phyloP scores from a whole-genome alignment of 2,797 vertebrate genomes.

The Tokudaia tokunoshimensis region DNA sequence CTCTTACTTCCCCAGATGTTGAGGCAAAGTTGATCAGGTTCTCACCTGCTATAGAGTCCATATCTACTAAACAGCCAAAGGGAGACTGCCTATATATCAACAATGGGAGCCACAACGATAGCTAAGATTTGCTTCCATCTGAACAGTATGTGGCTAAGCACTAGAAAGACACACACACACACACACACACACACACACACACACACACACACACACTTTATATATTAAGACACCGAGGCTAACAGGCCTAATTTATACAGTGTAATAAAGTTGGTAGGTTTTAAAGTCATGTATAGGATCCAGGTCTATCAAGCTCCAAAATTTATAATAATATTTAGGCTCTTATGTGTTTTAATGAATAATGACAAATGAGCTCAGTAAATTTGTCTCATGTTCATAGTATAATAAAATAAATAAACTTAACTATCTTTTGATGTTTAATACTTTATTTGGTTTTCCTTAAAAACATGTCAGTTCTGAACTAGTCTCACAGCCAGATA shows the following conservation, averaged over 20 bases:
- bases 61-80: slow-evolving; percentile 4
- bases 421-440: background rate
- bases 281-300: background rate
- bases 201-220: background rate
- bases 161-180: background rate
- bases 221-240: background rate
- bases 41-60: background rate
- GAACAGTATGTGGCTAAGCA: background rate
- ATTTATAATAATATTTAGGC: background rate
- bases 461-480: background rate
- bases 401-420: slow-evolving; percentile 10
- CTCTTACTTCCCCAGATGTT: background rate
- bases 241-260: background rate
- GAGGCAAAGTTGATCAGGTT: background rate
- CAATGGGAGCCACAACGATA: background rate
- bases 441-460: background rate
- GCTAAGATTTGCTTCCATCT: background rate
- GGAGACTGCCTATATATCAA: slow-evolving; percentile 19
- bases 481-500: background rate
- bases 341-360: slow-evolving; percentile 38
- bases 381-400: slow-evolving; percentile 16
- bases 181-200: background rate
- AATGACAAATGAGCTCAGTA: background rate
- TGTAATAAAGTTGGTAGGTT: background rate
- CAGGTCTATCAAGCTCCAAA: slow-evolving; percentile 33